Conservation (phyloP, 2,797 vertebrate genomes). For the Malacoctenus gilli region DNA sequence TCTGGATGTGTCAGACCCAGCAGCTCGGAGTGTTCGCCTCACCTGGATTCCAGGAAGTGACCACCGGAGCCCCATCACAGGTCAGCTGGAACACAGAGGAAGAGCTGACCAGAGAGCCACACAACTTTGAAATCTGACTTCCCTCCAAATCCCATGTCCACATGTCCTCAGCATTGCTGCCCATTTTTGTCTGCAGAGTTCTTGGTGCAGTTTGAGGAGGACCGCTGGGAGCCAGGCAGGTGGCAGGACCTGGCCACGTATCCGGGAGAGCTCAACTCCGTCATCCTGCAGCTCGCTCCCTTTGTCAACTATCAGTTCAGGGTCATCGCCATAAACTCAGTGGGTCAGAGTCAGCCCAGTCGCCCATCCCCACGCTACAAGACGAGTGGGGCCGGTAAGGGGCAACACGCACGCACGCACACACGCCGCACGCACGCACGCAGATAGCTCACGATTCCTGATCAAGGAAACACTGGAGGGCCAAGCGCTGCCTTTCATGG, state of each 20-base stretch:
- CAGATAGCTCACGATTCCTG: no score
- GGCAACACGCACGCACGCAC: background rate
- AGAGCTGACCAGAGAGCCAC: no score
- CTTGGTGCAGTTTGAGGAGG: conserved; percentile 93
- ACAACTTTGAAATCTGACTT: no score
- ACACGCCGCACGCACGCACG: background rate
- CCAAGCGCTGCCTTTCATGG: no score
- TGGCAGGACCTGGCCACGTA: conserved; percentile 92
- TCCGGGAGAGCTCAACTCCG: conserved; percentile 88
- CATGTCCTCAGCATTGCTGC: no score
- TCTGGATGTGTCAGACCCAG: conserved; percentile 90
- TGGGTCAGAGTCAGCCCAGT: conserved; percentile 92
- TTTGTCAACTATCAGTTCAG: conserved; percentile 96
- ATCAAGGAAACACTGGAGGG: no score
- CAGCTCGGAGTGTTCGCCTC: conserved; percentile 87
- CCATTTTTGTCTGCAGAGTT: conserved; percentile 81
- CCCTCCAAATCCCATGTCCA: no score
- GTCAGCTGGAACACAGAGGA: conserved; percentile 65
- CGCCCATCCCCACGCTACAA: conserved; percentile 88
- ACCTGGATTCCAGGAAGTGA: conserved; percentile 95
- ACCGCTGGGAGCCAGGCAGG: conserved; percentile 84
- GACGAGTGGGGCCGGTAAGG: conserved; percentile 91
- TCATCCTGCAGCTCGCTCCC: conserved; percentile 87
- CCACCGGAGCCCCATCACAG: conserved; percentile 91
- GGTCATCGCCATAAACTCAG: conserved; percentile 93